Percentiles rank a stretch among this genome's conserved stretches.
These are phyloP conservation scores for Oxystoma pomonae DNA, from an alignment of 2,888 invertebrate genomes.

Conservation along the genomic window DNA sequence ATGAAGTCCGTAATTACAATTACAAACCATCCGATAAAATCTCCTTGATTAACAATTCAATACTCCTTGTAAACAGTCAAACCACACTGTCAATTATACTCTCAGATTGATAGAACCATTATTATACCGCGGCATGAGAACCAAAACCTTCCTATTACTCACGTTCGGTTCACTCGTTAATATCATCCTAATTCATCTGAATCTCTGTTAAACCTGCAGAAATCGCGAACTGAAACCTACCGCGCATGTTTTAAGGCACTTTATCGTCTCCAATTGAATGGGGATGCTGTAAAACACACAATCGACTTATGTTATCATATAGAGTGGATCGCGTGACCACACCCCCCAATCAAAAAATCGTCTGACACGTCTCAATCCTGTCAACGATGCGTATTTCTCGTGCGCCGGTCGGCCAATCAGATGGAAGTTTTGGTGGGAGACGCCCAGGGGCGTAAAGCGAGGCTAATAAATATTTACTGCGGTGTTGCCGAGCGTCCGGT, in stretches of 20 bases:
- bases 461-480: not conserved
- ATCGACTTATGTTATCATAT: conserved; percentile 23
- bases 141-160: not conserved
- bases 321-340: conserved; percentile 19
- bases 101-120: conserved; percentile 45
- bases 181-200: not conserved
- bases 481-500: not conserved
- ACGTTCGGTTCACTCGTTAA: not conserved
- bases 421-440: not conserved
- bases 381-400: not conserved
- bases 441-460: not conserved
- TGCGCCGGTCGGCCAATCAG: not conserved
- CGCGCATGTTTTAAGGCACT: conserved; percentile 22
- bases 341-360: conserved; percentile 16
- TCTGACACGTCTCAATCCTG: conserved; percentile 21
- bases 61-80: conserved; percentile 24
- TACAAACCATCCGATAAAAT: conserved; percentile 24
- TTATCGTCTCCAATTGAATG: not conserved
- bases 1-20: no score
- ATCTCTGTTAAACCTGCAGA: not conserved
- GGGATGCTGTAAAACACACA: not conserved
- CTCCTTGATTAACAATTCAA: conserved; percentile 30
- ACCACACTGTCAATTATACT: conserved; percentile 30
- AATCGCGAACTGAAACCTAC: conserved; percentile 29
- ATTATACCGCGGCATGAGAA: conserved; percentile 23